Percentiles rank a stretch among this genome's conserved stretches.
Conservation (phyloP, 2,113 vertebrate species). For the Rhynchopsitta pachyrhyncha region DNA sequence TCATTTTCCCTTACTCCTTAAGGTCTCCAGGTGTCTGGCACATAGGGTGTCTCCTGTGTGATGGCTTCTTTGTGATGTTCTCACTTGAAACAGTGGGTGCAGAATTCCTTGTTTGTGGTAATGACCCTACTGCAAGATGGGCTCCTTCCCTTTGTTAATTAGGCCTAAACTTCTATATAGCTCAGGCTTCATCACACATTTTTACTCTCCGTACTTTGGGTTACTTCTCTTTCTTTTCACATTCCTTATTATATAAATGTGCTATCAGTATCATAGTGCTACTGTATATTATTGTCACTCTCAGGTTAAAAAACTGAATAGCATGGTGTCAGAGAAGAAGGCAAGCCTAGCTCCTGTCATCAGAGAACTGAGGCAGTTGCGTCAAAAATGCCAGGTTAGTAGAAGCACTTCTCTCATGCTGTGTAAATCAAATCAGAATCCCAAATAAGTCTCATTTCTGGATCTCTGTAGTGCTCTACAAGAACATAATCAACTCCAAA, state of each 20-base stretch:
- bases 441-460: background rate
- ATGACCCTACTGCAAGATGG: background rate
- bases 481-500: background rate
- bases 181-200: background rate
- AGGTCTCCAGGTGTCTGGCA: background rate
- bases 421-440: background rate
- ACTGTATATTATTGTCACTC: background rate
- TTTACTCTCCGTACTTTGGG: background rate
- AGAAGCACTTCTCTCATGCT: background rate
- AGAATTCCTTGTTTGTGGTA: background rate
- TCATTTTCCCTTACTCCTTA: background rate
- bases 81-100: background rate
- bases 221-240: background rate
- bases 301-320: constrained; percentile 92
- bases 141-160: background rate
- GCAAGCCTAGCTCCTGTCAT: constrained; percentile 90
- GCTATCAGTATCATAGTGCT: background rate
- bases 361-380: constrained; percentile 90
- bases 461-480: background rate
- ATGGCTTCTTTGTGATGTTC: background rate
- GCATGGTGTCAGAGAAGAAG: constrained; percentile 89
- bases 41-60: background rate
- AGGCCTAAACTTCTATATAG: background rate
- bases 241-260: background rate
- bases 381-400: constrained; percentile 88